Evolutionary conservation across 1,140 invertebrate species (phyloP), one percentile per base, ranked within the genome.

Genomic region (Tigriopus japonicus): DNA sequence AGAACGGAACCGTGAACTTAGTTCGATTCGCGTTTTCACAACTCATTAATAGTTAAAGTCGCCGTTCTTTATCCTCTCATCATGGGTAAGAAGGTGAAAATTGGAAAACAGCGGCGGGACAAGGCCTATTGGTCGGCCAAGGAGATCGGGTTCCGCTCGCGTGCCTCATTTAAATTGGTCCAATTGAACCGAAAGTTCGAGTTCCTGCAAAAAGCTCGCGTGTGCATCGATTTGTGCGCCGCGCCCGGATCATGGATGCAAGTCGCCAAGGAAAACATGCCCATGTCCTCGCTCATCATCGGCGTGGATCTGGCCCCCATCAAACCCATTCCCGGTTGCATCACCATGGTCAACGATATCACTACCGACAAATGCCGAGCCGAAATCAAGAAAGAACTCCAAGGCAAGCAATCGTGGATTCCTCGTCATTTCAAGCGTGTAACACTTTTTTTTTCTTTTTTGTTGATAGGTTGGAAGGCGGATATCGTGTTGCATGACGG

Each of bases 241-340:
- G 96, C 96, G 7, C 96, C 96, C 7, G 96, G 96, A 71, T 95
- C 96, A 67, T 99, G 96, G 96, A 90, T 98, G 81, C 96, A 99
- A 76, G 95, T 98, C n/a, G 94, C 93, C 45, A 83, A 86, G 68
- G 84, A 98, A 70, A 91, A 95, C 71, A 98, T 98, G 88, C 94
- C 95, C 0, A 80, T 97, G 0, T 96, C 93, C 0, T 94, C 90
- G 69, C 75, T 98, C 45, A 87, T 98, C 6, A 78, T 98, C 58
- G 84, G 91, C 63, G 83, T 99, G 23, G 96, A 99, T 80, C 79
- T 99, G 65, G 95, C 85, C 65, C 89, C 94, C 0, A 99, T 99
- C 55, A 91, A 87, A 69, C 79, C 87, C 2, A 84, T 99, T 59
- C 81, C 84, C 0, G 91, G 91, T 41, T 92, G 89, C 66, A 89